Evolutionary conservation across 1,140 invertebrate genomes (phyloP).

Genomic region (Bradynema listronoti): DNA sequence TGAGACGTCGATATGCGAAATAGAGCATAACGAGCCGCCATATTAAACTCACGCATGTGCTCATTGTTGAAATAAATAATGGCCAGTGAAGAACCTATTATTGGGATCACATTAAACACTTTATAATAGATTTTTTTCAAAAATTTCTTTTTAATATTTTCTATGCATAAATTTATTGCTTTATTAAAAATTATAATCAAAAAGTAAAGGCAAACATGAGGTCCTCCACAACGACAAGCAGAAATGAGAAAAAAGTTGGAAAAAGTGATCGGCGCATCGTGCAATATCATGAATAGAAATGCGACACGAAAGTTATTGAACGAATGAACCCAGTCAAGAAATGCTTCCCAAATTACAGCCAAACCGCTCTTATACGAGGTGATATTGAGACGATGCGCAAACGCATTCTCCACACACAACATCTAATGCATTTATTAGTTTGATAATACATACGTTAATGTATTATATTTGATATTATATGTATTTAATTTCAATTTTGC

Average conservation of each 20-base stretch:
- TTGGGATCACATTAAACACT: neutral
- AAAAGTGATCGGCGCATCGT: conserved; percentile 37
- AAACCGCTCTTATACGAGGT: conserved; percentile 49
- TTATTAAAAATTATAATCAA: neutral
- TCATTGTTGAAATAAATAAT: conserved; percentile 42
- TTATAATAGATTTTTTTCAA: neutral
- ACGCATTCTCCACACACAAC: conserved; percentile 53
- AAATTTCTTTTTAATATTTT: neutral
- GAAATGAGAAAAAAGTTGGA: conserved; percentile 51
- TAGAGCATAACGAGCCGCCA: conserved; percentile 51
- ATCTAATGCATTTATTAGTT: conserved; percentile 25
- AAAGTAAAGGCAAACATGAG: conserved; percentile 28
- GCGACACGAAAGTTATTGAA: conserved; percentile 57
- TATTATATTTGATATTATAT: neutral
- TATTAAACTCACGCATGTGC: conserved; percentile 33
- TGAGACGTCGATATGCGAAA: conserved; percentile 46
- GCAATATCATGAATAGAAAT: conserved; percentile 49
- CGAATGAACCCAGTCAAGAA: conserved; percentile 53
- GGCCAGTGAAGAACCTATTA: conserved; percentile 27
- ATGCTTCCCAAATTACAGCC: conserved; percentile 44
- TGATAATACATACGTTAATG: neutral
- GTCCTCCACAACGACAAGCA: conserved; percentile 47
- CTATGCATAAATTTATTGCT: neutral
- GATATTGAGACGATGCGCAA: conserved; percentile 43
- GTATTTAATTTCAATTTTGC: neutral